Evolutionary conservation across 2,888 invertebrate genomes (phyloP).

Genomic region (Drosophila siamana): DNA sequence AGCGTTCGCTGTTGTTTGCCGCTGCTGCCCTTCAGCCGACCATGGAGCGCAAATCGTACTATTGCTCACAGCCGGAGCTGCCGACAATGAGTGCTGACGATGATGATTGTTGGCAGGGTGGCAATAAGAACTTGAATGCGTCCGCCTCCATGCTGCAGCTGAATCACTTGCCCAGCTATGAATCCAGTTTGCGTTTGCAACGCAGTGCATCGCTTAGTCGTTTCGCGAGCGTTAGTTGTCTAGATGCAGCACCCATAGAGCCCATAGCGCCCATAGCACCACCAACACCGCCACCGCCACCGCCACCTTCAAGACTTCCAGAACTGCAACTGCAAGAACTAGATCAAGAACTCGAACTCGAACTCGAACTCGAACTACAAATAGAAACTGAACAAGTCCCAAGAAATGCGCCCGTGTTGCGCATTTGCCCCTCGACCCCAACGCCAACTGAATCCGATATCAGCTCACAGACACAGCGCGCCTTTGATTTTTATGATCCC

Average conservation of each 20-base stretch:
- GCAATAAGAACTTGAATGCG: conserved; percentile 34
- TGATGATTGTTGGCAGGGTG: conserved; percentile 28
- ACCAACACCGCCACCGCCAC: conserved; percentile 1
- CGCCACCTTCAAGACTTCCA: not conserved
- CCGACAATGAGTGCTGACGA: conserved; percentile 39
- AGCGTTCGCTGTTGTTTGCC: conserved; percentile 34
- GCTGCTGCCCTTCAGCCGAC: conserved; percentile 49
- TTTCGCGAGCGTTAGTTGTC: conserved; percentile 41
- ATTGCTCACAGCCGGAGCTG: conserved; percentile 82
- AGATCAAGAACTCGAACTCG: conserved; percentile 21
- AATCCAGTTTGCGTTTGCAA: conserved; percentile 30
- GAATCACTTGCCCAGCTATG: conserved; percentile 63
- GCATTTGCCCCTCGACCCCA: conserved; percentile 83
- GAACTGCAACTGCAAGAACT: not conserved
- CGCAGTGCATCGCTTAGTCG: conserved; percentile 53
- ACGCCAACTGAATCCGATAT: conserved; percentile 82
- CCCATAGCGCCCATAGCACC: conserved; percentile 15
- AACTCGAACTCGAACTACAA: conserved; percentile 27
- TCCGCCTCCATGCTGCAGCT: conserved; percentile 65
- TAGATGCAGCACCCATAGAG: conserved; percentile 30
- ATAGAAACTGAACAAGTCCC: not conserved
- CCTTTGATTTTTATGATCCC: conserved; percentile 48
- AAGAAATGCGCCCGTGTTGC: conserved; percentile 68
- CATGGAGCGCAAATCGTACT: conserved; percentile 72
- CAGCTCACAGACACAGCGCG: conserved; percentile 50